phyloP scores from a whole-genome alignment of 2,888 invertebrate species.

The Drosophila mettleri region DNA sequence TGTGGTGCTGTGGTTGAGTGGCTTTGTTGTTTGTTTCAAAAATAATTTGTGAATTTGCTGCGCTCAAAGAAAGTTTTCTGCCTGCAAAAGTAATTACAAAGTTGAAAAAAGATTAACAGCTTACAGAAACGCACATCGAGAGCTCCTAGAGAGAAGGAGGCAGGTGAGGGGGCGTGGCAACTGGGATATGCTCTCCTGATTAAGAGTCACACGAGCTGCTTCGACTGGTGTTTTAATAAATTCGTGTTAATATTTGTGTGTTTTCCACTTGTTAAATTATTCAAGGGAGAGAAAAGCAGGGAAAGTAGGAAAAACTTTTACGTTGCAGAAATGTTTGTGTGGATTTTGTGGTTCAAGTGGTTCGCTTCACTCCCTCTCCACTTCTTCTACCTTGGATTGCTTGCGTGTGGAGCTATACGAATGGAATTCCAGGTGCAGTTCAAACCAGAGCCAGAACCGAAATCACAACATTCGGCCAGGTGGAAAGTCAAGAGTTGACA shows the following conservation, averaged over 20 bases:
- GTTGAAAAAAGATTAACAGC: constrained; percentile 82
- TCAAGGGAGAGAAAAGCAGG: constrained; percentile 23
- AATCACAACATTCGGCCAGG: constrained; percentile 29
- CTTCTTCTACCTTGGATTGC: constrained; percentile 7
- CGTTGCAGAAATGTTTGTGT: constrained; percentile 56
- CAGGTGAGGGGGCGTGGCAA: neutral
- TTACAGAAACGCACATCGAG: constrained; percentile 34
- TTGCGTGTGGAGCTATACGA: constrained; percentile 45
- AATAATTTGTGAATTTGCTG: constrained; percentile 62
- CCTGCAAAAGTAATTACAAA: constrained; percentile 83
- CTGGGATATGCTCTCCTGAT: neutral
- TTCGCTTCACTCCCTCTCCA: neutral
- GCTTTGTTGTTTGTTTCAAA: constrained; percentile 46
- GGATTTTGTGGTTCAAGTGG: constrained; percentile 66
- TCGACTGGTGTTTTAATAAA: constrained; percentile 56
- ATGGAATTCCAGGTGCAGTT: constrained; percentile 34
- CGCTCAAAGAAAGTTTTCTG: constrained; percentile 61
- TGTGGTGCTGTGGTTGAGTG: constrained; percentile 41
- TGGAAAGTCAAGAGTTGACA: constrained; percentile 39
- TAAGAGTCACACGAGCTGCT: constrained; percentile 15
- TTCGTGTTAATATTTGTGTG: constrained; percentile 55
- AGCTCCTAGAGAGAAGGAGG: neutral
- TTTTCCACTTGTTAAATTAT: constrained; percentile 53
- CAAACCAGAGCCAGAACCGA: constrained; percentile 20
- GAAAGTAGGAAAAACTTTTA: constrained; percentile 36